Evolutionary conservation across 2,888 invertebrate genomes (phyloP), one percentile per base, ranked within the genome.

Genomic region (Bellardia bayeri): DNA sequence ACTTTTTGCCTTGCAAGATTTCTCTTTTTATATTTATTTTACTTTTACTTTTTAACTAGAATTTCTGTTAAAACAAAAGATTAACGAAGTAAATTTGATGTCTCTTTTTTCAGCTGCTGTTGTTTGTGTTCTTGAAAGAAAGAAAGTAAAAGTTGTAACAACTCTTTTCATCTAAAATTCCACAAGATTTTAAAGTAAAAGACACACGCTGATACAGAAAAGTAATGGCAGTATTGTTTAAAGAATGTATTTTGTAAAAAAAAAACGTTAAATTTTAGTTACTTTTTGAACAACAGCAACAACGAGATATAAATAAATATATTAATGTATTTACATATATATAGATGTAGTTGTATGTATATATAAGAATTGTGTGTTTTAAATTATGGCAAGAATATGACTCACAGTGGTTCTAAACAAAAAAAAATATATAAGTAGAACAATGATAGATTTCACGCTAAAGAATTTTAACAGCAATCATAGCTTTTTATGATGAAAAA

Each of bases 121-220:
- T 40, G 23, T 30, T 14, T 13, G 14, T 23, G 16, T 9, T 40
- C n/a, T 30, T 54, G 6, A 42, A 66, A 30, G 7, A 40, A 30
- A 2, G 75, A 82, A 82, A 82, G 75, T 61, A 69, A 82, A 82
- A 82, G 75, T 82, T 54, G 5, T n/a, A 56, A 13, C 64, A 66
- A 71, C 49, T 79, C 37, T 33, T 61, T 69, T 30, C 13, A 51
- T n/a, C 8, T 16, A 42, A 51, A 79, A 16, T 23, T 45, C 2
- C 11, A 42, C 2, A 40, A 40, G n/a, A 51, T 5, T 54, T 7
- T 14, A 13, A 2, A 23, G 16, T 11, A 58, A 58, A 33, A 30
- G 30, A 58, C 33, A 58, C 9, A 9, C 23, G 14, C n/a, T 6
- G 3, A 51, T 14, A n/a, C 11, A 56, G 8, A 56, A 56, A 56